Base-by-base conservation (phyloP, 2,797 vertebrate species). In the Parauchenoglanis ngamensis region DNA sequence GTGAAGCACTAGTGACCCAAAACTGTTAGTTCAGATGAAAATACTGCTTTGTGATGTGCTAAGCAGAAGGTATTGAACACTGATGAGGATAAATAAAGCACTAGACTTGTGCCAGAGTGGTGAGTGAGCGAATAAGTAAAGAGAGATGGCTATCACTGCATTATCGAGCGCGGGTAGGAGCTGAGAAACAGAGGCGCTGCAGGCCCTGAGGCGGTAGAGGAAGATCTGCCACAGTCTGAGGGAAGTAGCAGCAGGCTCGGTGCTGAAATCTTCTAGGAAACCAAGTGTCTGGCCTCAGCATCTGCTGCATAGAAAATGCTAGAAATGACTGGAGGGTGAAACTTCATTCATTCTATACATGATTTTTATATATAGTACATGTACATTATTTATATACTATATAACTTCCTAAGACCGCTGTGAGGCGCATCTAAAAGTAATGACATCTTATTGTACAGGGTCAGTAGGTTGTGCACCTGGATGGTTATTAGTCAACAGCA, bases 161-260 rank as follows among this genome's bases (percentile, higher is more conserved):
- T 76, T 76, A 76, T 54, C 73, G 46, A 28, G 73, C 46, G 13
- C 4, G 15, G 13, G 46, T 6, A 3, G 25, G 46, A 76, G 46
- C 73, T 19, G 72, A 63, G 23, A 85, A 57, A 44, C 35, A 28
- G 63, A 56, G 85, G 76, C 17, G 40, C 56, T 85, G 59, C 77
- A 44, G 76, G 59, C 88, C 63, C 4, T 8, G 54, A 54, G 52
- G 87, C 59, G 54, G 52, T 25, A 19, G 44, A 63, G 77, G 44
- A 80, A 88, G 70, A 85, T 80, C 85, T 87, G 67, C 85, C 35
- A 25, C 78, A 65, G 91, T 90, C 89, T 92, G 83, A 79, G 44
- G 63, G 78, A 76, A 87, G 87, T 67, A 84, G 76, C 52, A 56
- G 46, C 28, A 17, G 52, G 40, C 61, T 61, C 35, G 68, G 35